These are phyloP conservation scores for Drosophila pallidifrons DNA, from an alignment of 1,140 invertebrate genomes.

Conservation along the genomic window DNA sequence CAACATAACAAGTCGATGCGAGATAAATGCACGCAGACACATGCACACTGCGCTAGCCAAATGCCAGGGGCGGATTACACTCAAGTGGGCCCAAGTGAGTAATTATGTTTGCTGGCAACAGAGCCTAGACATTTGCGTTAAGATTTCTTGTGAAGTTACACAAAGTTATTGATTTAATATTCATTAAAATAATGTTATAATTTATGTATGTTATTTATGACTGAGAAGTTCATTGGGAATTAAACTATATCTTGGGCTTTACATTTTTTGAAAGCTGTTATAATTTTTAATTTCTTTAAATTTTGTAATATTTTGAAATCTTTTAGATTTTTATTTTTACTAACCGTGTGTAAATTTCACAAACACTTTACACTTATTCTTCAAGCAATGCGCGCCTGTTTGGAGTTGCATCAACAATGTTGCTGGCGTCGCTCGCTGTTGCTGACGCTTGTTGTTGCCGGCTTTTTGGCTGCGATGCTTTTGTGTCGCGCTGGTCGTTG, in stretches of 20 bases:
- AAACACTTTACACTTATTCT: not conserved
- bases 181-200: not conserved
- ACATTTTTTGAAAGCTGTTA: no score
- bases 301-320: no score
- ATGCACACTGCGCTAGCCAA: conserved; percentile 31
- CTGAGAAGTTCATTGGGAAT: no score
- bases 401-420: conserved; percentile 31
- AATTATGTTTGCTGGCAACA: conserved; percentile 8
- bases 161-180: no score
- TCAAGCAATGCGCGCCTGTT: conserved; percentile 25
- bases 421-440: conserved; percentile 39
- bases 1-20: conserved; percentile 61
- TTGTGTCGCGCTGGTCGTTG: conserved; percentile 52
- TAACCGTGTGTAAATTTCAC: no score
- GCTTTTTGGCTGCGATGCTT: conserved; percentile 65
- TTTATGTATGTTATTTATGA: not conserved
- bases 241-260: no score
- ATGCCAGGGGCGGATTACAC: conserved; percentile 34
- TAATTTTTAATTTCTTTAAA: no score
- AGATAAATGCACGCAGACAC: conserved; percentile 61
- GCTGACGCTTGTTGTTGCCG: conserved; percentile 67
- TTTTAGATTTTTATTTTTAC: no score
- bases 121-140: not conserved
- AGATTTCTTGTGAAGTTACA: not conserved
- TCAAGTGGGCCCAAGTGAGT: conserved; percentile 6